Evolutionary conservation across 64 coral and sea anemone genomes (phyloP).

Genomic region (Stichodactyla helianthus): DNA sequence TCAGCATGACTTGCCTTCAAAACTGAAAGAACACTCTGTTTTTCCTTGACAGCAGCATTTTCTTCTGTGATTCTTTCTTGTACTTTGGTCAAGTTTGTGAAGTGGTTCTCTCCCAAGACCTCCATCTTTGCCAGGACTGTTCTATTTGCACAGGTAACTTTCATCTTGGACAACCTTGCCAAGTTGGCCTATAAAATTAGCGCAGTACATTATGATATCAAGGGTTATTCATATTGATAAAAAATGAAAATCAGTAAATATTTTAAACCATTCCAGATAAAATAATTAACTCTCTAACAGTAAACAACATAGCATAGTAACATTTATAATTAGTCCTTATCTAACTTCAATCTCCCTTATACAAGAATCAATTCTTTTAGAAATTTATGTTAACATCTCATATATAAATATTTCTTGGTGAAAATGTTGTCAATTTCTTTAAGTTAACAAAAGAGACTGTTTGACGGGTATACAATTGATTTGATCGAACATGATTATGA

Average conservation of each 20-base stretch:
- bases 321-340: neutral
- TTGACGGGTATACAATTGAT: neutral
- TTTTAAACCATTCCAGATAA: neutral
- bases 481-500: neutral
- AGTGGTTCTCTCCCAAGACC: neutral
- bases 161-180: neutral
- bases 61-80: neutral
- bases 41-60: neutral
- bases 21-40: neutral
- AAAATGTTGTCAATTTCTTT: too few species aligned
- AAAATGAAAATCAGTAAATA: neutral
- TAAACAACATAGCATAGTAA: neutral
- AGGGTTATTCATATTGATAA: neutral
- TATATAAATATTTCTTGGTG: too few species aligned
- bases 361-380: too few species aligned
- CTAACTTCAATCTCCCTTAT: too few species aligned
- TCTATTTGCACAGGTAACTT: neutral
- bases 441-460: too few species aligned
- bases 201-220: neutral
- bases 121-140: neutral
- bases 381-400: too few species aligned
- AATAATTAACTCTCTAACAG: neutral
- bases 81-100: neutral
- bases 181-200: neutral
- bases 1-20: neutral